Evolutionary conservation across 2,888 invertebrate genomes (phyloP).

Genomic region (Drosophila lutescens): DNA sequence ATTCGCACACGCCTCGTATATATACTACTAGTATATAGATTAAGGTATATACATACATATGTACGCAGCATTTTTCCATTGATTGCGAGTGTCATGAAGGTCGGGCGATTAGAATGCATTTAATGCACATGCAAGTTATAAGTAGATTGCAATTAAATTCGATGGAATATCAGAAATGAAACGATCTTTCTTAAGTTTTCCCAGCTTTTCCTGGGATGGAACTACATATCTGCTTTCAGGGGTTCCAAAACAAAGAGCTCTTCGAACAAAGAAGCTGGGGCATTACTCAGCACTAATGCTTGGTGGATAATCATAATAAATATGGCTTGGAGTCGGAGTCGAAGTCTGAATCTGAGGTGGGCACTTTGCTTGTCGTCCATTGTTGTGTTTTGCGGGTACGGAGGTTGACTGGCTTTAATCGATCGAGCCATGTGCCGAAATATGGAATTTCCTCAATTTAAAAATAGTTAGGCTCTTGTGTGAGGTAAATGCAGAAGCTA

Average conservation of each 20-base stretch:
- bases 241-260: slow-evolving; percentile 19
- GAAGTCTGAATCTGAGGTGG: neutral
- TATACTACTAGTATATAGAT: slow-evolving; percentile 20
- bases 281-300: slow-evolving; percentile 44
- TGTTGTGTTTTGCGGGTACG: neutral
- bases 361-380: slow-evolving; percentile 16
- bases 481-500: slow-evolving; percentile 54
- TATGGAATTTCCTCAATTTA: slow-evolving; percentile 70
- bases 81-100: slow-evolving; percentile 66
- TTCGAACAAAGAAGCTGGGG: slow-evolving; percentile 30
- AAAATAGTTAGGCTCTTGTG: slow-evolving; percentile 64
- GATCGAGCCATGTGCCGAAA: slow-evolving; percentile 58
- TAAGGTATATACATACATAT: slow-evolving; percentile 26
- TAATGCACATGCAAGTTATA: slow-evolving; percentile 47
- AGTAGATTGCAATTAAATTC: slow-evolving; percentile 14
- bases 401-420: slow-evolving; percentile 26
- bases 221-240: neutral
- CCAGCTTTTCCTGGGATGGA: neutral
- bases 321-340: slow-evolving; percentile 25
- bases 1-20: slow-evolving; percentile 11
- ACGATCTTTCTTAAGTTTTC: neutral
- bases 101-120: slow-evolving; percentile 62
- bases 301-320: slow-evolving; percentile 37
- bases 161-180: neutral
- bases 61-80: slow-evolving; percentile 52